Conservation (phyloP, 2,797 vertebrate species). For the Pseudochirops cupreus region DNA sequence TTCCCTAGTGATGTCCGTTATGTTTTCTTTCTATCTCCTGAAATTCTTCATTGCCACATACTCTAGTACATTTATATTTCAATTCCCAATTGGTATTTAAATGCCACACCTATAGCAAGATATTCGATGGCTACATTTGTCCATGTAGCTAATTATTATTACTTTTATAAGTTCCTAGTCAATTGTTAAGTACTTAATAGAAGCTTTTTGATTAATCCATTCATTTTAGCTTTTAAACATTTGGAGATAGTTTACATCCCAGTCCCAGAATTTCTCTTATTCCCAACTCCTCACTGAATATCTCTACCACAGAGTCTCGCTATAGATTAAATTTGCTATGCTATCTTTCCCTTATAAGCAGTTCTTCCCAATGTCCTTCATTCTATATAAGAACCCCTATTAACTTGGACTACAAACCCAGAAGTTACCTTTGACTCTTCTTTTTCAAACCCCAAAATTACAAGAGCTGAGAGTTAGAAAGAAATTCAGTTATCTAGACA, state of each 20-base stretch:
- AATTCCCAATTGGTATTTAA: too few relatives aligned
- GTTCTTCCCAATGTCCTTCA: neutral
- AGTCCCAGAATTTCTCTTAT: too few relatives aligned
- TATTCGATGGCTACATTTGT: neutral
- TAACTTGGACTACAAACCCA: neutral
- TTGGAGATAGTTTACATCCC: too few relatives aligned
- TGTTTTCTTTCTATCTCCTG: neutral
- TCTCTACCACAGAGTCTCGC: too few relatives aligned
- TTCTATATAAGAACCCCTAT: neutral
- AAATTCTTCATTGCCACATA: neutral
- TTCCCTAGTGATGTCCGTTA: neutral
- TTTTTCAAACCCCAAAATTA: neutral
- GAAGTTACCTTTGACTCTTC: neutral
- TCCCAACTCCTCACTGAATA: too few relatives aligned
- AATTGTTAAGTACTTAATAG: too few relatives aligned
- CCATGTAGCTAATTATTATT: neutral
- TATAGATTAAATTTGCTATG: neutral
- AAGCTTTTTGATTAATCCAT: too few relatives aligned
- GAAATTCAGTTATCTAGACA: neutral
- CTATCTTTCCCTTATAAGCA: neutral
- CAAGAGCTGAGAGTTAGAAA: neutral
- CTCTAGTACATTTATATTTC: neutral
- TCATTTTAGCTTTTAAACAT: too few relatives aligned
- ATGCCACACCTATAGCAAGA: neutral
- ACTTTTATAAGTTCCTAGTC: neutral